Percentiles rank a stretch among this genome's conserved stretches.
Conservation (phyloP, 37 sponge, comb jelly and placozoan genomes). For the Eunapius fragilis region DNA sequence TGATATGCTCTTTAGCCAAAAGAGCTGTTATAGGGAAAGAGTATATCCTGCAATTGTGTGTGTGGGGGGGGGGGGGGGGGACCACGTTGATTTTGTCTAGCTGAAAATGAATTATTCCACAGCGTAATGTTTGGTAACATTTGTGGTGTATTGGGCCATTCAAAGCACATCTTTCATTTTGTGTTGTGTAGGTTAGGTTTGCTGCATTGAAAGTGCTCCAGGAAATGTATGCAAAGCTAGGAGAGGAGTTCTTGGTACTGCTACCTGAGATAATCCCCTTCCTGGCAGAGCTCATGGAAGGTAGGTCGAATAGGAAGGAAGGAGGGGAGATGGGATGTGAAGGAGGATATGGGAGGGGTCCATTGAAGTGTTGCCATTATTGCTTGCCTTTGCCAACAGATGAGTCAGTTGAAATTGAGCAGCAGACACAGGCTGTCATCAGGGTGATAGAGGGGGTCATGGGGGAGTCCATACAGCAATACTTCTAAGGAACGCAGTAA, state of each 20-base stretch:
- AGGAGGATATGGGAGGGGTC: background rate
- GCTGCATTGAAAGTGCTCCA: conserved; percentile 66
- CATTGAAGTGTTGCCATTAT: background rate
- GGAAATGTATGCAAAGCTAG: conserved; percentile 73
- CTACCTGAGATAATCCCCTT: conserved; percentile 96
- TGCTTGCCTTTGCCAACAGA: conserved; percentile 45
- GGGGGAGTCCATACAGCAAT: conserved; percentile 95
- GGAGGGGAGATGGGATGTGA: background rate
- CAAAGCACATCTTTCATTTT: too few relatives aligned
- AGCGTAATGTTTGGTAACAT: too few relatives aligned
- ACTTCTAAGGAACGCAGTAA: conserved; percentile 74
- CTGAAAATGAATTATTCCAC: too few relatives aligned
- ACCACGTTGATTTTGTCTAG: too few relatives aligned
- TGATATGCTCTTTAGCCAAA: too few relatives aligned
- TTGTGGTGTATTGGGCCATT: too few relatives aligned
- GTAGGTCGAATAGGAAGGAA: conserved; percentile 5
- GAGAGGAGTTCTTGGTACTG: conserved; percentile 80
- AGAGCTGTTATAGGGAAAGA: too few relatives aligned
- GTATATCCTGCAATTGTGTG: too few relatives aligned
- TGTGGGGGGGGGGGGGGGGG: too few relatives aligned
- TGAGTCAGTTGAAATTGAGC: conserved; percentile 87
- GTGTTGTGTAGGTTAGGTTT: conserved; percentile 67
- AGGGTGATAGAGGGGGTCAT: conserved; percentile 72
- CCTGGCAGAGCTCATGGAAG: conserved; percentile 95
- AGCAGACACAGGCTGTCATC: conserved; percentile 60